Conservation (phyloP, 2,113 vertebrate genomes). For the Brachionichthys hirsutus region DNA sequence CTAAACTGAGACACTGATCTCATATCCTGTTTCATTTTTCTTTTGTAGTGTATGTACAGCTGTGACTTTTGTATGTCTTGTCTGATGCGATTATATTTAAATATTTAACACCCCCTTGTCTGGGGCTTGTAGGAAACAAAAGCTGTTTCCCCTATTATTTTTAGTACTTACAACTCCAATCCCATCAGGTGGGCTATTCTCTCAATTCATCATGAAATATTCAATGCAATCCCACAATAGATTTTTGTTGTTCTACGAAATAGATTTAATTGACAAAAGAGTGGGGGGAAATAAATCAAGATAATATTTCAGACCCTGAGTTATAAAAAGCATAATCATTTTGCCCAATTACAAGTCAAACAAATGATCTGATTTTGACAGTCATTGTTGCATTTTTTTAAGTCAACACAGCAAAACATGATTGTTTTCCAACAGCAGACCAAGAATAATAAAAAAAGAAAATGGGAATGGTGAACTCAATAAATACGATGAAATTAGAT, state of each 20-base stretch:
- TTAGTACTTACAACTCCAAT: conserved; percentile 32
- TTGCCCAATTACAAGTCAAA: neutral
- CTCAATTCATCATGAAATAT: conserved; percentile 24
- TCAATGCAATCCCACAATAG: conserved; percentile 6
- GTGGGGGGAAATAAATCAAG: neutral
- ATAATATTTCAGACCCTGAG: neutral
- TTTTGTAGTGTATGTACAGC: conserved; percentile 12
- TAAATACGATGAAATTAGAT: conserved; percentile 68
- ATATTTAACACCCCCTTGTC: conserved; percentile 40
- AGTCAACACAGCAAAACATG: neutral
- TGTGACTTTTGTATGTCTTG: conserved; percentile 46
- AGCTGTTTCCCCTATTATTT: neutral
- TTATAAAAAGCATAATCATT: neutral
- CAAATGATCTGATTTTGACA: conserved; percentile 4
- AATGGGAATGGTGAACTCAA: conserved; percentile 50
- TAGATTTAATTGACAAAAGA: neutral
- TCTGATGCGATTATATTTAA: conserved; percentile 43
- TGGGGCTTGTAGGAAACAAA: conserved; percentile 17
- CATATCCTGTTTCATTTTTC: too few relatives aligned
- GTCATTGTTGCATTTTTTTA: conserved; percentile 10
- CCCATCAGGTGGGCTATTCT: conserved; percentile 40
- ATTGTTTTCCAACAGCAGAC: conserved; percentile 25
- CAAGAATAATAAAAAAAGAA: conserved; percentile 28
- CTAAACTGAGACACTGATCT: neutral
- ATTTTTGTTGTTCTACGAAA: neutral